These are phyloP conservation scores for Coenonympha arcania DNA, from an alignment of 2,888 invertebrate species.

Conservation along the genomic window DNA sequence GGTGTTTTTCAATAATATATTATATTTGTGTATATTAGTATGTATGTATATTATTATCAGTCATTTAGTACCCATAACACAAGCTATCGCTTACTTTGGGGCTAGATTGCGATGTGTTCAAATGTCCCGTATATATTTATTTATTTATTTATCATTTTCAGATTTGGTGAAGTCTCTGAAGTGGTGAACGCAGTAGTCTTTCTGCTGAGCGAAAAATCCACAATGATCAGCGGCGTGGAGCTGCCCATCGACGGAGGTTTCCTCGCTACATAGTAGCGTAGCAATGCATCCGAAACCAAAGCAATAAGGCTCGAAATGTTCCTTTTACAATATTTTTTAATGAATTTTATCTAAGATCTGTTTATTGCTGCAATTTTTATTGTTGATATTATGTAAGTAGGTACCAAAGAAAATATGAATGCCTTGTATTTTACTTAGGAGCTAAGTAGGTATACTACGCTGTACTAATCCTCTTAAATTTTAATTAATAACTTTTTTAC, in stretches of 20 bases:
- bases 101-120: no score
- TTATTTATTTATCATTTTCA: constrained; percentile 31
- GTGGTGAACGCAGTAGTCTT: constrained; percentile 86
- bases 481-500: neutral
- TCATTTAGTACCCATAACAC: no score
- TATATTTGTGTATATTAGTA: no score
- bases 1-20: no score
- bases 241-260: constrained; percentile 89
- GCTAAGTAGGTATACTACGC: neutral
- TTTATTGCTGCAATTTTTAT: constrained; percentile 24
- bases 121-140: no score
- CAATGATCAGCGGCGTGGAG: constrained; percentile 78
- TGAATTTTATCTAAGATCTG: constrained; percentile 26
- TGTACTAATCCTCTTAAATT: neutral
- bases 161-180: constrained; percentile 84
- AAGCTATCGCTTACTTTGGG: no score
- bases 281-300: constrained; percentile 5
- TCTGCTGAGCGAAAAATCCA: constrained; percentile 79
- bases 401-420: constrained; percentile 29
- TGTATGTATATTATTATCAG: no score
- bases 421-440: constrained; percentile 10
- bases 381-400: constrained; percentile 17
- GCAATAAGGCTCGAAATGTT: constrained; percentile 13
- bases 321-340: constrained; percentile 9
- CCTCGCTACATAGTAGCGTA: constrained; percentile 63